Conservation (phyloP, 2,797 vertebrate species). For the Sebastes aleutianus region DNA sequence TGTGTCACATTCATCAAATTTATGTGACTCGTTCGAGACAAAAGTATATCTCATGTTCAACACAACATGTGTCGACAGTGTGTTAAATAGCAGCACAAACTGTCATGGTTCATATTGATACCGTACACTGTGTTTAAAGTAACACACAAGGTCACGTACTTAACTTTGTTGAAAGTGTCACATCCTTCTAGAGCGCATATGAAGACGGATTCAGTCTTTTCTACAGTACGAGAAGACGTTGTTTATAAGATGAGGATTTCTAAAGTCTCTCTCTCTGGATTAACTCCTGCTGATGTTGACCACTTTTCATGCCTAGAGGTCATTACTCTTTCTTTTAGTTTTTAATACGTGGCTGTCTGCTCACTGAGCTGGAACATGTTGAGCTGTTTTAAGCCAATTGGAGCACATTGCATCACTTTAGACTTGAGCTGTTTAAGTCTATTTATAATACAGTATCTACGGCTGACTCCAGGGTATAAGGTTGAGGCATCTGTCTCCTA, state of each 20-base stretch:
- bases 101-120: constrained; percentile 24
- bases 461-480: not conserved
- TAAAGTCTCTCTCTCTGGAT: constrained; percentile 44
- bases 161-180: constrained; percentile 45
- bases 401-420: not conserved
- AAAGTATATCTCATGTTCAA: not conserved
- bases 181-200: constrained; percentile 40
- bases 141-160: constrained; percentile 8
- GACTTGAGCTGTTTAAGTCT: constrained; percentile 2
- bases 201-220: constrained; percentile 33
- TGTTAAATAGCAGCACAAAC: not conserved
- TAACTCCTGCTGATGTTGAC: constrained; percentile 37
- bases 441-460: constrained; percentile 13
- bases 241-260: constrained; percentile 50
- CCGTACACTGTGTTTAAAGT: constrained; percentile 25
- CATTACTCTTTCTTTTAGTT: constrained; percentile 19
- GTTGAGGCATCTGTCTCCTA: not conserved
- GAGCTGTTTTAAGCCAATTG: not conserved
- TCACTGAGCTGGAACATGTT: not conserved
- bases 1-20: constrained; percentile 34
- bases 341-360: not conserved
- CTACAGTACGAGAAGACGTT: not conserved
- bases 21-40: not conserved
- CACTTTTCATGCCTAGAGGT: constrained; percentile 10
- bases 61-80: not conserved